Percentiles rank a stretch among this genome's conserved stretches.
Evolutionary conservation across 2,113 vertebrate genomes (phyloP).

Genomic region (Ranitomeya imitator): DNA sequence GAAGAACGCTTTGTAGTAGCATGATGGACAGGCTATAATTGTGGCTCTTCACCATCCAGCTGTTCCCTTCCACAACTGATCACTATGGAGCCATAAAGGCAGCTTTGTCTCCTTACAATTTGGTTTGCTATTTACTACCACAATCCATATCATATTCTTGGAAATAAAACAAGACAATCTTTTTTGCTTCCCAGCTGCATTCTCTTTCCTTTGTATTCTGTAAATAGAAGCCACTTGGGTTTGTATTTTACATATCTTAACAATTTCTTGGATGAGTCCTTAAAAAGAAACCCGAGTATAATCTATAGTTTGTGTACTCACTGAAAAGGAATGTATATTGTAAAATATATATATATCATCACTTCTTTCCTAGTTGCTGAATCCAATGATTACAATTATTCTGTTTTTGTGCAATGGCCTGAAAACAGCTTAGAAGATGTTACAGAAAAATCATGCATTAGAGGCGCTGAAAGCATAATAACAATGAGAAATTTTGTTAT

Average conservation of each 20-base stretch:
- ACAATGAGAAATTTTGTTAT: too few relatives aligned
- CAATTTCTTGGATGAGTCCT: neutral
- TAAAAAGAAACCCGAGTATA: neutral
- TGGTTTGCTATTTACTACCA: constrained; percentile 4
- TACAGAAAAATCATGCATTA: neutral
- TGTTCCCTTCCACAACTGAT: constrained; percentile 34
- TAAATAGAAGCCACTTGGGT: neutral
- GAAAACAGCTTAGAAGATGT: neutral
- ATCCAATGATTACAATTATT: neutral
- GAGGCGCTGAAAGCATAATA: too few relatives aligned
- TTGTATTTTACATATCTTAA: neutral
- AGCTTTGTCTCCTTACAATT: constrained; percentile 20
- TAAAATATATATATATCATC: neutral
- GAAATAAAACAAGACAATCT: constrained; percentile 32
- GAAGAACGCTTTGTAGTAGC: neutral
- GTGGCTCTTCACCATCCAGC: constrained; percentile 19
- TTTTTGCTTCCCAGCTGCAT: constrained; percentile 4
- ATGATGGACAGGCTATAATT: constrained; percentile 32
- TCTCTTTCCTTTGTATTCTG: neutral
- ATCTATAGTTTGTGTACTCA: neutral
- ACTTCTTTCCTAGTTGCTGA: neutral
- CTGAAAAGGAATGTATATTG: neutral
- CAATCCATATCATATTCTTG: constrained; percentile 26
- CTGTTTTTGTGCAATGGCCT: neutral
- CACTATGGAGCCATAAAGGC: constrained; percentile 18